These are phyloP conservation scores for Labeo catla DNA, from an alignment of 2,113 vertebrate species.

Conservation along the genomic window DNA sequence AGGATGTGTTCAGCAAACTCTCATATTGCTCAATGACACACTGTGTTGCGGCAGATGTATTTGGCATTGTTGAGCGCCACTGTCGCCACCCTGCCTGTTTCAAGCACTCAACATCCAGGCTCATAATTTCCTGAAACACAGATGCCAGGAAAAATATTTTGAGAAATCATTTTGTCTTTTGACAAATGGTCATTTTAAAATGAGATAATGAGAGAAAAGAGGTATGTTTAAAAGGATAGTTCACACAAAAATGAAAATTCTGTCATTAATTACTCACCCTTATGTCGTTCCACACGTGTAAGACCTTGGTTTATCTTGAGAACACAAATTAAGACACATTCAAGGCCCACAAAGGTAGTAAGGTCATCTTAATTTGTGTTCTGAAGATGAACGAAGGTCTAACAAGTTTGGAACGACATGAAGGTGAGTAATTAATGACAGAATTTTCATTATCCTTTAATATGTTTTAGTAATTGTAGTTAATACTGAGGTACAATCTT, in stretches of 20 bases:
- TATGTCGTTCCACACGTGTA: no score
- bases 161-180: not conserved
- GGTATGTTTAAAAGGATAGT: not conserved
- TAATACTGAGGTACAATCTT: not conserved
- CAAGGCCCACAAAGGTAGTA: no score
- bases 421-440: no score
- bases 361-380: no score
- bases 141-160: not conserved
- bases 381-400: no score
- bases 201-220: no score
- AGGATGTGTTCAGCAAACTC: conserved; percentile 90
- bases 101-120: conserved; percentile 83
- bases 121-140: conserved; percentile 80
- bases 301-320: no score
- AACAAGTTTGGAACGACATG: no score
- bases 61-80: conserved; percentile 78
- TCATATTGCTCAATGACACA: conserved; percentile 82
- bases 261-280: no score
- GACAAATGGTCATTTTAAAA: not conserved
- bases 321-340: no score
- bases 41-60: conserved; percentile 78
- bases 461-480: not conserved
- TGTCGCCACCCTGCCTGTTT: conserved; percentile 78
- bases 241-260: no score
- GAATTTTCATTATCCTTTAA: no score